Conservation (phyloP, 2,113 vertebrate species). For the Nothocercus julius region DNA sequence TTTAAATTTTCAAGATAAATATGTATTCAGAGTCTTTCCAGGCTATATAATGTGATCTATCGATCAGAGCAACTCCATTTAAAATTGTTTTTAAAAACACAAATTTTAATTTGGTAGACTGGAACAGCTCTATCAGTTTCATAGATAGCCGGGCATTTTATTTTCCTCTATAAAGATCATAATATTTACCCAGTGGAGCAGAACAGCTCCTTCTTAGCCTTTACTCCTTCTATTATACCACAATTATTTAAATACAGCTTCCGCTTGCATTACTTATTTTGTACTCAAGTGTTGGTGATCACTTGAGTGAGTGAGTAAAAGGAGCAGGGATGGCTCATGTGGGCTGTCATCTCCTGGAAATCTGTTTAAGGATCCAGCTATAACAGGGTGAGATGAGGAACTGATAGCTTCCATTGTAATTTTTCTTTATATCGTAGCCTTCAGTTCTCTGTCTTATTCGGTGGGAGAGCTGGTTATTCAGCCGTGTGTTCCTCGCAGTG, state of each 20-base stretch:
- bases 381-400: conserved; percentile 24
- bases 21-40: background rate
- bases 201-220: conserved; percentile 68
- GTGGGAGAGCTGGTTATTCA: conserved; percentile 37
- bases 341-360: conserved; percentile 17
- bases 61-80: conserved; percentile 41
- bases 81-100: conserved; percentile 50
- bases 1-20: conserved; percentile 44
- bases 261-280: conserved; percentile 43
- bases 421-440: conserved; percentile 18
- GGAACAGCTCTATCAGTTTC: conserved; percentile 62
- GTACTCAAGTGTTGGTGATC: conserved; percentile 5
- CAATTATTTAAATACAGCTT: conserved; percentile 65
- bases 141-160: conserved; percentile 60
- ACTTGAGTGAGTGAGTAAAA: conserved; percentile 49
- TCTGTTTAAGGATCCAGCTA: background rate
- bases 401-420: background rate
- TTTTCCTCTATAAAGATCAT: conserved; percentile 63
- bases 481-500: background rate
- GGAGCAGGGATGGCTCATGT: conserved; percentile 4
- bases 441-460: conserved; percentile 2
- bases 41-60: conserved; percentile 27
- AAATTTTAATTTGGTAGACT: conserved; percentile 51
- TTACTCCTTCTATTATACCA: conserved; percentile 58
- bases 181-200: conserved; percentile 67